These are phyloP conservation scores for Metridium senile DNA, from an alignment of 92 coral and sea anemone genomes.

Conservation along the genomic window DNA sequence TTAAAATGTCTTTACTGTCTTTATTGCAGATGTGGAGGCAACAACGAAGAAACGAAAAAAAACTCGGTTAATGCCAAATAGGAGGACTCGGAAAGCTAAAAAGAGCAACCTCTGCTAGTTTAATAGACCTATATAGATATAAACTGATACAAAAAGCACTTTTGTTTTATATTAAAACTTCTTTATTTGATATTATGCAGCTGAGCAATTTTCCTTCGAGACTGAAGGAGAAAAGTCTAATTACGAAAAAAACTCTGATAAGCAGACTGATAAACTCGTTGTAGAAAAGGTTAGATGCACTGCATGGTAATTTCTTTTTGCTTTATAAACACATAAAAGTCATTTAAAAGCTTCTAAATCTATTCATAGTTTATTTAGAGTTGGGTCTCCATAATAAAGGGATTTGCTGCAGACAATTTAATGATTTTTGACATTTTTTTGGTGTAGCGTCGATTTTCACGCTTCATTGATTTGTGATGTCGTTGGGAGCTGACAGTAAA, in stretches of 20 bases:
- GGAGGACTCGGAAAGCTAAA: neutral
- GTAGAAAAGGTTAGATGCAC: neutral
- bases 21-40: neutral
- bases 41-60: neutral
- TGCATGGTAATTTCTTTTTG: neutral
- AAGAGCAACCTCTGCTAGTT: neutral
- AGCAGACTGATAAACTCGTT: neutral
- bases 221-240: neutral
- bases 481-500: constrained; percentile 15
- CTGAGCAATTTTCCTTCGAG: neutral
- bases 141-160: neutral
- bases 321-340: neutral
- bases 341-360: neutral
- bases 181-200: neutral
- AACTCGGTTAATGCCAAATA: neutral
- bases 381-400: neutral
- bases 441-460: constrained; percentile 73
- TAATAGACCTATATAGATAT: neutral
- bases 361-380: neutral
- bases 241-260: neutral
- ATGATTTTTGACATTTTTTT: constrained; percentile 13
- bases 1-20: neutral
- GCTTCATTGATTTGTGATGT: constrained; percentile 55
- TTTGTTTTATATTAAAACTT: neutral
- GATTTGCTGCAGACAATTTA: neutral